These are phyloP conservation scores for Schrankia costaestrigalis DNA, from an alignment of 2,888 invertebrate species.

Conservation along the genomic window DNA sequence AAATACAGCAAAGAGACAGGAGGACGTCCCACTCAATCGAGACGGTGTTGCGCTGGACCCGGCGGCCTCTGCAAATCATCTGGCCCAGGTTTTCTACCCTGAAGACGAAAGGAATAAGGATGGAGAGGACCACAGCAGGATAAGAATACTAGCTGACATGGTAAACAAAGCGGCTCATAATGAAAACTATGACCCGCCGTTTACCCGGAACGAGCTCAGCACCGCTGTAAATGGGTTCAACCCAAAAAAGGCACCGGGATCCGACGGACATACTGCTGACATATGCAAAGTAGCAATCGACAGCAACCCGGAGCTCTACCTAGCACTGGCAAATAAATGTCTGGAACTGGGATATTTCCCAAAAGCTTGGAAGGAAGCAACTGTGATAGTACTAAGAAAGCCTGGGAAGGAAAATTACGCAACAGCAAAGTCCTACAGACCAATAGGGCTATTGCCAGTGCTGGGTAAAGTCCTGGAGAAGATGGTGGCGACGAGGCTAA, in stretches of 20 bases:
- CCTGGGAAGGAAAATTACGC: background rate
- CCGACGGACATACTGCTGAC: too few relatives aligned
- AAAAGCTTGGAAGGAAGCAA: background rate
- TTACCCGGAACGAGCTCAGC: too few relatives aligned
- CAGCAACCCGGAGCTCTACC: background rate
- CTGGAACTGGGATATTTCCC: background rate
- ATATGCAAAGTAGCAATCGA: too few relatives aligned
- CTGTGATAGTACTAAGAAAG: background rate
- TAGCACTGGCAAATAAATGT: background rate
- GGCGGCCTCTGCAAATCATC: background rate
- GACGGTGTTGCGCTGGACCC: background rate
- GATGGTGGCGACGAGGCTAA: too few relatives aligned
- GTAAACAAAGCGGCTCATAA: background rate
- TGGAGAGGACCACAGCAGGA: background rate
- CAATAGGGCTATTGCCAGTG: too few relatives aligned
- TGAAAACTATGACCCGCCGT: too few relatives aligned
- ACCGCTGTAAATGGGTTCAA: too few relatives aligned
- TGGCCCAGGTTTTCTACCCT: background rate
- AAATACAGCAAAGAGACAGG: background rate
- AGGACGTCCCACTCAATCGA: background rate
- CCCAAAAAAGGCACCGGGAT: too few relatives aligned
- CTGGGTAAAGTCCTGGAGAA: too few relatives aligned
- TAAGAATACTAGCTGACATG: background rate
- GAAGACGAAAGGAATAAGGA: background rate
- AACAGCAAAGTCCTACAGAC: too few relatives aligned